Evolutionary conservation across 1,140 invertebrate genomes (phyloP), one percentile per base, ranked within the genome.

Genomic region (Antheraea pernyi): DNA sequence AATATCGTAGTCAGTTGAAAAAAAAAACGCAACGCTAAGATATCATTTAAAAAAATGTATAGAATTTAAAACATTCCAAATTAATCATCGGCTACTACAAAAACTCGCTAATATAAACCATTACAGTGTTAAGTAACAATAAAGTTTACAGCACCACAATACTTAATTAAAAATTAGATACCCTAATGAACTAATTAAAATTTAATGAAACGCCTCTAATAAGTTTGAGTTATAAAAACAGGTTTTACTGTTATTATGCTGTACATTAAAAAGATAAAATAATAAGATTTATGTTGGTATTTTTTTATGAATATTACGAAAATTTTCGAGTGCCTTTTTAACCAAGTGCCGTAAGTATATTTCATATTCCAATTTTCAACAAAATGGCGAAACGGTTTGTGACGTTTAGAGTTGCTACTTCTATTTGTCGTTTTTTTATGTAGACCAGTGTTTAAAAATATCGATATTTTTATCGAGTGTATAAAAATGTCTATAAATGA

Each of bases 91-190:
- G 8, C 7, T 61, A 36, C 9, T 7, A 16, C 11, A 30, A 61
- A 61, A 61, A 30, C 60, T 11, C 60, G 16, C 16, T 53, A 5
- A 6, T n/a, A 61, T 30, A 61, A 61, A 16, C 19, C 59, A 22
- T 30, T 30, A 36, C 11, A 16, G 46, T 53, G 46, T 53, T 53
- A 53, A 16, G 0, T 22, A 61, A 61, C 60, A 67, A 70, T 70
- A 73, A 73, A 69, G 19, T 70, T 73, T 67, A 73, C 60, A 73
- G 9, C 37, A 67, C 59, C 68, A 70, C 72, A 73, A 65, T 70
- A 48, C 68, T 73, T 73, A 70, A 73, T 70, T 73, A 67, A 73
- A 70, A 73, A 65, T 39, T 73, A 67, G 61, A 73, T 64, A 70
- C 59, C 19, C 19, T 53, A 73, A 67, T 67, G 59, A 64, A 64